A percentile compares a stretch with the other conserved stretches of the same genome.
These are phyloP conservation scores for Elysia chlorotica DNA, from an alignment of 1,140 invertebrate genomes.

Conservation along the genomic window DNA sequence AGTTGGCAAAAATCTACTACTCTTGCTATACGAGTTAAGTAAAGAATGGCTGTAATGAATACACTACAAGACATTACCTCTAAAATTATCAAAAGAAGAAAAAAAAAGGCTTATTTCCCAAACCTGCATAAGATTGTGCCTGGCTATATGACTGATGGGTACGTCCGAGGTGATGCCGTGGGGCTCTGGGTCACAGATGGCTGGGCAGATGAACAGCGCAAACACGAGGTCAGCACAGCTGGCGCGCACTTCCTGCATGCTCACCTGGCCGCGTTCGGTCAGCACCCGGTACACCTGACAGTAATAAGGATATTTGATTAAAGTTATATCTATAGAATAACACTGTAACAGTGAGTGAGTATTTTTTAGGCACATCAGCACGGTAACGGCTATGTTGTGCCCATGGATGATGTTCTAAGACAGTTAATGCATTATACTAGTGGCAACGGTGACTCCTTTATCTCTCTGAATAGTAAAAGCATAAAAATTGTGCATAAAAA, in stretches of 20 bases:
- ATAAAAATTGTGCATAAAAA: no score
- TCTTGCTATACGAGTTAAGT: no score
- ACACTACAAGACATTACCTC: no score
- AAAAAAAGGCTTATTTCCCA: no score
- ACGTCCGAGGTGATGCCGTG: constrained; percentile 90
- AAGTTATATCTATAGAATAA: background rate
- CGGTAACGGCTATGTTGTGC: background rate
- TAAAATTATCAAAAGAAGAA: no score
- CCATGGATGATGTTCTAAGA: no score
- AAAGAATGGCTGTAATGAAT: no score
- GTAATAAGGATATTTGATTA: constrained; percentile 37
- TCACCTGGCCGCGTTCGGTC: constrained; percentile 67
- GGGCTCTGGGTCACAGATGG: constrained; percentile 93
- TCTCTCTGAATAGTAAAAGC: no score
- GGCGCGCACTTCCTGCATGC: constrained; percentile 64
- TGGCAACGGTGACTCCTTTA: no score
- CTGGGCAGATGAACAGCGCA: constrained; percentile 93
- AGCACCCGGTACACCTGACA: constrained; percentile 62
- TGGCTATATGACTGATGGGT: constrained; percentile 86
- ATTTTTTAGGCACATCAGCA: background rate
- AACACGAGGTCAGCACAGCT: constrained; percentile 92
- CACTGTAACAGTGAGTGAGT: background rate
- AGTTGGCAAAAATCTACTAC: no score
- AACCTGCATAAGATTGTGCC: constrained; percentile 88
- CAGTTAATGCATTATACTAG: no score